Percentiles rank a stretch among this genome's conserved stretches.
Evolutionary conservation across 2,888 invertebrate species (phyloP).

Genomic region (Amphiduros pacificus): DNA sequence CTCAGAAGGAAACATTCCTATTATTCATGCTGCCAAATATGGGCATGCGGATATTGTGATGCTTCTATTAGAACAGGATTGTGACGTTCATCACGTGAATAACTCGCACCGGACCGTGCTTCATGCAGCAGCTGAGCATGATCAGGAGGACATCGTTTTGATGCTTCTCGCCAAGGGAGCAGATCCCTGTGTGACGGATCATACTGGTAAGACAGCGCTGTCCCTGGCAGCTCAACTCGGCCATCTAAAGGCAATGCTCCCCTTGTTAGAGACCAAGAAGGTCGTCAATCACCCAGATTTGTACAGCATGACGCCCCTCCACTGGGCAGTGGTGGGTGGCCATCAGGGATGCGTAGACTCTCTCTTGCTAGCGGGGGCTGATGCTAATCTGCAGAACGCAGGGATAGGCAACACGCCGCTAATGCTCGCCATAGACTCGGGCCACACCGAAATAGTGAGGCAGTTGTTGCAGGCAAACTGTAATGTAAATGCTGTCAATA

Average conservation of each 20-base stretch:
- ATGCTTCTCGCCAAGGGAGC: conserved; percentile 7
- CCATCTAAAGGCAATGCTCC: conserved; percentile 4
- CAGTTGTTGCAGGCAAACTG: conserved; percentile 76
- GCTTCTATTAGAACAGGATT: conserved; percentile 37
- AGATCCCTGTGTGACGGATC: conserved; percentile 9
- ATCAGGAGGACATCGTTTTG: conserved; percentile 13
- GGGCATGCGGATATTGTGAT: conserved; percentile 44
- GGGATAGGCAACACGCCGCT: conserved; percentile 50
- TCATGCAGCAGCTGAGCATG: conserved; percentile 46
- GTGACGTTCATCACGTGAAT: conserved; percentile 47
- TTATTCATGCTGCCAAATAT: conserved; percentile 55
- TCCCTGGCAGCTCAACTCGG: conserved; percentile 21
- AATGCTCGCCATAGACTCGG: conserved; percentile 53
- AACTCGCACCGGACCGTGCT: conserved; percentile 48
- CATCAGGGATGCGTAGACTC: conserved; percentile 44
- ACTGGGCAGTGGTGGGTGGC: conserved; percentile 54
- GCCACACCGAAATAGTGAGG: conserved; percentile 38
- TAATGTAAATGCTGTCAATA: conserved; percentile 85
- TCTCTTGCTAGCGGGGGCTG: conserved; percentile 45
- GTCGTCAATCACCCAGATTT: conserved; percentile 17
- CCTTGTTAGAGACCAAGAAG: conserved; percentile 7
- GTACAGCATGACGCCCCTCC: conserved; percentile 48
- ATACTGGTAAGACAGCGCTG: conserved; percentile 18
- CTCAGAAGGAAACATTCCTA: conserved; percentile 41
- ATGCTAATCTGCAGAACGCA: conserved; percentile 48